Evolutionary conservation across 2,113 vertebrate genomes (phyloP).

Genomic region (Agelaius tricolor): DNA sequence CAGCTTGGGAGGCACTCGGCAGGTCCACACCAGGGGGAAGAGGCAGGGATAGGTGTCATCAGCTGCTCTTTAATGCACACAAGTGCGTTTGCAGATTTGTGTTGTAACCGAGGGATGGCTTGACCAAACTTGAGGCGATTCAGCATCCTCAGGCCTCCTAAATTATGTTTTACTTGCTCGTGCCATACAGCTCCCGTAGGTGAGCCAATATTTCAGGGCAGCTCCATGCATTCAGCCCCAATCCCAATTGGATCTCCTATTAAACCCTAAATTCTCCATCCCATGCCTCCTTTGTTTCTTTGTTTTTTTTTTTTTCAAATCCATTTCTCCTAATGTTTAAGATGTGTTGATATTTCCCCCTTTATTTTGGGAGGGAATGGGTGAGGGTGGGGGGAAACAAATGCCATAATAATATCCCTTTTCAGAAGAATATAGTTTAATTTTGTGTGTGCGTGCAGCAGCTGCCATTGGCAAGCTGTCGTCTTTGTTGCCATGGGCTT

Average conservation of each 20-base stretch:
- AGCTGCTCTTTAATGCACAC: neutral
- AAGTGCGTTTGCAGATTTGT: neutral
- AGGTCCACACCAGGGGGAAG: accelerated
- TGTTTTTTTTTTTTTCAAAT: neutral
- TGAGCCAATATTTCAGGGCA: neutral
- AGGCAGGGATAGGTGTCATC: neutral
- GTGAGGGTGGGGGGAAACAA: slow-evolving; percentile 61
- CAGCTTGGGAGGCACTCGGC: neutral
- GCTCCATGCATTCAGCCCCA: neutral
- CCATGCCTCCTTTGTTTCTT: neutral
- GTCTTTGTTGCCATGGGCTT: slow-evolving; percentile 75
- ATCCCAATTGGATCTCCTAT: neutral
- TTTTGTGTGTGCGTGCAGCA: slow-evolving; percentile 66
- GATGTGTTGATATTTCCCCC: slow-evolving; percentile 20
- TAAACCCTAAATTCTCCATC: neutral
- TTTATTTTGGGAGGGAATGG: slow-evolving; percentile 49
- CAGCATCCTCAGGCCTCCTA: neutral
- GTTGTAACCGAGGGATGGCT: neutral
- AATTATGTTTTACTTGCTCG: neutral
- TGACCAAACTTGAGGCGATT: neutral
- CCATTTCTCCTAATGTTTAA: neutral
- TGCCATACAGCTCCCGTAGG: accelerated
- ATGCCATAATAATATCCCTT: slow-evolving; percentile 60
- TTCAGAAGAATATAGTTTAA: slow-evolving; percentile 70
- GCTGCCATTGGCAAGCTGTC: slow-evolving; percentile 72